A percentile compares a stretch with the other conserved stretches of the same genome.
Evolutionary conservation across 2,888 invertebrate genomes (phyloP).

Genomic region (Tipula confusa): DNA sequence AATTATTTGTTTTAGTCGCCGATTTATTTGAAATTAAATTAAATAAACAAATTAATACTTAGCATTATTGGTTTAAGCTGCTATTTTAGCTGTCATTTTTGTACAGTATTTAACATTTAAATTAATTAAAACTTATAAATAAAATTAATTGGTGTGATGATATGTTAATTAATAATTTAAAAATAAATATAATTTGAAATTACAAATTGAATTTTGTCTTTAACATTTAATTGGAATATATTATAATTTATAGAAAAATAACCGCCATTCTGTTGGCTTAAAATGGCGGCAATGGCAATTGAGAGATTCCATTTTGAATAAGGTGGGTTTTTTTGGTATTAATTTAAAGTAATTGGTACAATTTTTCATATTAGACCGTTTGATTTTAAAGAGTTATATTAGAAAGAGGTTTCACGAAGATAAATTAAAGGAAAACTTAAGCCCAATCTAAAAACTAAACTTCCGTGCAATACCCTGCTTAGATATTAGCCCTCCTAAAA

Average conservation of each 20-base stretch:
- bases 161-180: conserved; percentile 3
- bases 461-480: background rate
- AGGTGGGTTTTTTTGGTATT: background rate
- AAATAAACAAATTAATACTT: background rate
- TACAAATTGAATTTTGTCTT: background rate
- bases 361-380: too few relatives aligned
- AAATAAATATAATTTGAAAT: background rate
- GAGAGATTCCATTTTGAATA: background rate
- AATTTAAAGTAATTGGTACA: background rate
- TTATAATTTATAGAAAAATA: background rate
- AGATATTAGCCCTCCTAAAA: background rate
- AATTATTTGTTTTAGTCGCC: background rate
- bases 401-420: too few relatives aligned
- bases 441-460: too few relatives aligned
- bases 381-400: too few relatives aligned
- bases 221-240: background rate
- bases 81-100: background rate
- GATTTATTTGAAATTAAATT: background rate
- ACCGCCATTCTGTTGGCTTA: background rate
- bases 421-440: too few relatives aligned
- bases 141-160: background rate
- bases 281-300: background rate
- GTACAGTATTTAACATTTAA: background rate
- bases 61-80: background rate
- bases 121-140: background rate